Evolutionary conservation across 1,140 invertebrate species (phyloP), one percentile per base, ranked within the genome.

Genomic region (Leptinotarsa defecta): DNA sequence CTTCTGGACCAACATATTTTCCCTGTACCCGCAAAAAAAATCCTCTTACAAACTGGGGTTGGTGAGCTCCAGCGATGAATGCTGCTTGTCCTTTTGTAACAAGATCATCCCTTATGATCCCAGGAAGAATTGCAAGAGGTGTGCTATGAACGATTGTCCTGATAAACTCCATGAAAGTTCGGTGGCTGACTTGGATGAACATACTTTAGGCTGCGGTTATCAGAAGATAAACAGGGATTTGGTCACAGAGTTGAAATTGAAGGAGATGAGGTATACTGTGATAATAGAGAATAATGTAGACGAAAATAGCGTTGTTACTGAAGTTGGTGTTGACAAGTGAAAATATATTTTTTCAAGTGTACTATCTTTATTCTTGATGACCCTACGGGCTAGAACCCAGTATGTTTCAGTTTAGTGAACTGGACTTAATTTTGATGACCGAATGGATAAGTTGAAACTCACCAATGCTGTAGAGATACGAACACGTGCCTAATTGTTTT

Each of bases 1-100:
- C 13, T 24, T 71, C 3, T 71, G 69, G 69, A 71, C 57, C 20
- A 71, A 71, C 11, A 20, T 61, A 8, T 71, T 71, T 27, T 71
- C 69, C 11, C 20, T 71, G 4, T 22, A 22, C 20, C 69, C 69
- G 8, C 20, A 22, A 3, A 24, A 61, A 17, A 57, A 5, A 17
- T 52, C n/a, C 13, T 11, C 3, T 24, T 71, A 57, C 49, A 48
- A 71, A 17, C 20, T 71, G 3, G 20, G 11, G 17, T 4, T 57
- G 19, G 24, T 22, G 2, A 57, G 48, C 20, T 8, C 20, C 49
- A 15, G 13, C 8, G 22, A 49, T 24, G 4, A 24, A 4, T 71
- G 69, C 17, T 52, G 69, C 24, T 27, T 71, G 3, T 71, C 22
- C 57, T 71, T 52, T 20, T 13, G 6, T 19, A 71, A 71, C 48